Percentiles rank a stretch among this genome's conserved stretches.
phyloP scores from a whole-genome alignment of 2,797 vertebrate genomes.

The Labroides dimidiatus region DNA sequence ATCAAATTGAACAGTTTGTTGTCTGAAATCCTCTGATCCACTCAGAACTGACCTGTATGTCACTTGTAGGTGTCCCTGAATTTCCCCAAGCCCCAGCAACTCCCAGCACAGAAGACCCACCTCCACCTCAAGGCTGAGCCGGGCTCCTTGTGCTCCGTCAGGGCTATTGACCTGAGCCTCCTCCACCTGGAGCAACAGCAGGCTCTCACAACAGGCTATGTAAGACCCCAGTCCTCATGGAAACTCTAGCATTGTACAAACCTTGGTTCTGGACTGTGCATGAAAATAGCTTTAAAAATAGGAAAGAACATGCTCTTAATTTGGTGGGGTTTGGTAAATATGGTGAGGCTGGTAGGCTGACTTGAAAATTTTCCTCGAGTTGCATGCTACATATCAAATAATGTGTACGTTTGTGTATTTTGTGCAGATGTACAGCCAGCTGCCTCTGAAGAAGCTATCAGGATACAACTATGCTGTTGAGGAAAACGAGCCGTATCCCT shows the following conservation, averaged over 20 bases:
- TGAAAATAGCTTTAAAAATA: no score
- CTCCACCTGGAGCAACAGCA: conserved; percentile 84
- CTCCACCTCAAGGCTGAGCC: conserved; percentile 82
- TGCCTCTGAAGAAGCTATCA: conserved; percentile 71
- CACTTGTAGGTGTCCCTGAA: conserved; percentile 84
- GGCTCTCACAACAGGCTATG: conserved; percentile 80
- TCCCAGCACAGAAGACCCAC: conserved; percentile 78
- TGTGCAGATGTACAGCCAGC: conserved; percentile 69
- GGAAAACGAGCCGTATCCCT: conserved; percentile 56
- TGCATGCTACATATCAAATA: no score
- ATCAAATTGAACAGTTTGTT: no score
- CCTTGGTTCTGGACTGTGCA: no score
- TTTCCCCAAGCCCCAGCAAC: conserved; percentile 78
- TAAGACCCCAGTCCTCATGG: conserved; percentile 62
- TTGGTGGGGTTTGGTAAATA: no score
- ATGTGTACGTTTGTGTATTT: neutral
- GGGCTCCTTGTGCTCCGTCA: conserved; percentile 88
- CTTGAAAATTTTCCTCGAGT: no score
- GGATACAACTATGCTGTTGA: conserved; percentile 62
- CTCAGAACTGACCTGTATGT: neutral
- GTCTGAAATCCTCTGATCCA: no score
- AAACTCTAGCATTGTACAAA: neutral
- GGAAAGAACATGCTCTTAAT: no score
- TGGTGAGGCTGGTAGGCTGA: no score
- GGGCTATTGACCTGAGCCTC: conserved; percentile 90